These are phyloP conservation scores for Burhinus bistriatus DNA, from an alignment of 2,113 vertebrate species.

Conservation along the genomic window DNA sequence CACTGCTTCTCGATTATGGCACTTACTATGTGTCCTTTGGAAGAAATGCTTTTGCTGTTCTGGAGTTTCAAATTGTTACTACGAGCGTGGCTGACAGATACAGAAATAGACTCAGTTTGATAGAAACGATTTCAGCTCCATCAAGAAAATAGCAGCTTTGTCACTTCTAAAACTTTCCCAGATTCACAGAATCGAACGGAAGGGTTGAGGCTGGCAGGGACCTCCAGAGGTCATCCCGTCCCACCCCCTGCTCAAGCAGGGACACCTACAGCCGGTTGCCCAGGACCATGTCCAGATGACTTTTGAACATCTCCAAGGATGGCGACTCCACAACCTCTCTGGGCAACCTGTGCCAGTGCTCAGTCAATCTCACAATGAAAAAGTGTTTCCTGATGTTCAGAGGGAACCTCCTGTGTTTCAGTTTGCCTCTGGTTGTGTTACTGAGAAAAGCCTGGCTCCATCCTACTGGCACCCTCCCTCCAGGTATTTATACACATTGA, in stretches of 20 bases:
- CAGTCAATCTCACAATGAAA: neutral
- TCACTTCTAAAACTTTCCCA: neutral
- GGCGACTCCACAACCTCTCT: neutral
- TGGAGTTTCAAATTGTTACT: neutral
- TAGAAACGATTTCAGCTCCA: neutral
- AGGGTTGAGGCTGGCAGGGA: neutral
- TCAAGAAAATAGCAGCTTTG: neutral
- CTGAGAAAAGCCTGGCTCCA: neutral
- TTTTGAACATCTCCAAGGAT: neutral
- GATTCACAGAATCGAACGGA: neutral
- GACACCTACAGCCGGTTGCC: neutral
- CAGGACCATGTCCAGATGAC: neutral
- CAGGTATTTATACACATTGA: neutral
- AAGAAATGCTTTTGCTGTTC: neutral
- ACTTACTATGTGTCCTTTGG: neutral
- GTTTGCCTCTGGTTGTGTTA: neutral
- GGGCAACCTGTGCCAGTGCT: neutral
- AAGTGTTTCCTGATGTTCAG: neutral
- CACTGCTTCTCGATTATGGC: neutral
- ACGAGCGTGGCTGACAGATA: neutral
- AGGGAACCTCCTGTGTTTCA: neutral
- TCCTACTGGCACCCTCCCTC: neutral
- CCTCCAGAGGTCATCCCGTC: rapidly evolving
- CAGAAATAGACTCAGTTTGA: neutral
- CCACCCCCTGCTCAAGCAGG: neutral